These are phyloP conservation scores for Eurytoma californica DNA, from an alignment of 2,888 invertebrate species.

Conservation along the genomic window DNA sequence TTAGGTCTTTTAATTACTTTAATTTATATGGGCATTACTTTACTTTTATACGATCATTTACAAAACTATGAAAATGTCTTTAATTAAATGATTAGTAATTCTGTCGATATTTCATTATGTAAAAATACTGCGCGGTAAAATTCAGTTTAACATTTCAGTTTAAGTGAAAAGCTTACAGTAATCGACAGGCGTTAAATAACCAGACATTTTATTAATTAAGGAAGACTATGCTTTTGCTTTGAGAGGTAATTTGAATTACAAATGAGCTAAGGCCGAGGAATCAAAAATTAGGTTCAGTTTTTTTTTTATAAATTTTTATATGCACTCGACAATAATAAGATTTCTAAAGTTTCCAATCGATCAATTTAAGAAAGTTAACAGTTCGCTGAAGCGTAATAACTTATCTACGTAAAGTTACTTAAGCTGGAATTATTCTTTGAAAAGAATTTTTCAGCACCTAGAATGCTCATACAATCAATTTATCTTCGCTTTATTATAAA, in stretches of 20 bases:
- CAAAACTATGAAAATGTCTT: too few relatives aligned
- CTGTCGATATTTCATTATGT: too few relatives aligned
- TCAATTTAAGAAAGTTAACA: slow-evolving; percentile 4
- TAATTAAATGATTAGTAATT: too few relatives aligned
- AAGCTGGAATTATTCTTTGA: background rate
- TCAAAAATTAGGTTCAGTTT: background rate
- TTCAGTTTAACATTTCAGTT: too few relatives aligned
- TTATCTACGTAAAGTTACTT: slow-evolving; percentile 16
- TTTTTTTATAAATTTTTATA: slow-evolving; percentile 15
- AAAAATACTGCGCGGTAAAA: too few relatives aligned
- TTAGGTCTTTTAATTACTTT: too few relatives aligned
- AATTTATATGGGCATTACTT: too few relatives aligned
- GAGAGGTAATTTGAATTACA: slow-evolving; percentile 6
- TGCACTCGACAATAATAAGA: slow-evolving; percentile 11
- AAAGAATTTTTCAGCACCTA: slow-evolving; percentile 1
- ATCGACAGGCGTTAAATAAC: background rate
- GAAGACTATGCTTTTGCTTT: background rate
- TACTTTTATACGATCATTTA: too few relatives aligned
- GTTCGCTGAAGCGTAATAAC: slow-evolving; percentile 25
- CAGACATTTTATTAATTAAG: background rate
- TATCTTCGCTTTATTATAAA: too few relatives aligned
- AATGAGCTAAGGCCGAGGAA: background rate
- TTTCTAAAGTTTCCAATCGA: slow-evolving; percentile 16
- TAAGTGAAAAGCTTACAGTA: background rate
- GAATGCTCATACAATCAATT: background rate